Conservation (phyloP, 2,113 vertebrate genomes). For the Cryptotis parvus region DNA sequence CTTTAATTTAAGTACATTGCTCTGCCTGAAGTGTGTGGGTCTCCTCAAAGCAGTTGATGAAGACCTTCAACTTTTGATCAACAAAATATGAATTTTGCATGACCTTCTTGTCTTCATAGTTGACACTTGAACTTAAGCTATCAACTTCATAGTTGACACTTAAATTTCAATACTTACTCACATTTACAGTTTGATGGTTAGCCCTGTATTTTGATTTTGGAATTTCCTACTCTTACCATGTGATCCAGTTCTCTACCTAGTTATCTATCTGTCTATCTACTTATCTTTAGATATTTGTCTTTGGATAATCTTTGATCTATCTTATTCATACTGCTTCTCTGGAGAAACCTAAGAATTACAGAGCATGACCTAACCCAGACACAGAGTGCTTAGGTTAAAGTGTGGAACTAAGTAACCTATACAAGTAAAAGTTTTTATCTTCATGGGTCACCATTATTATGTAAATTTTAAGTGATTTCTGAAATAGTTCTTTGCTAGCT, state of each 20-base stretch:
- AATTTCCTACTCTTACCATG: not conserved
- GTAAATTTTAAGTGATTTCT: not conserved
- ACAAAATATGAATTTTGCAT: not conserved
- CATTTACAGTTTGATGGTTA: not conserved
- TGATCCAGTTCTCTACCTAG: not conserved
- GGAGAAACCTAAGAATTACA: not conserved
- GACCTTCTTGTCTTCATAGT: not conserved
- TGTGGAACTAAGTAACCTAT: not conserved
- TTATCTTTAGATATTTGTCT: too few relatives aligned
- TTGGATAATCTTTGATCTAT: not conserved
- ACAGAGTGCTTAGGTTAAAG: not conserved
- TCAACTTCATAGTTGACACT: not conserved
- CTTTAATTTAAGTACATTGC: not conserved
- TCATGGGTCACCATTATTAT: accelerated
- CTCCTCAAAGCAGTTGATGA: not conserved
- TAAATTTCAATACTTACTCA: not conserved
- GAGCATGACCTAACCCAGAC: not conserved
- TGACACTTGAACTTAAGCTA: not conserved
- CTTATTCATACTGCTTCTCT: not conserved
- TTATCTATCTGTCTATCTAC: too few relatives aligned
- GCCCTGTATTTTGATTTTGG: not conserved
- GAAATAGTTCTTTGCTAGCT: not conserved
- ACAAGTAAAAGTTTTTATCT: not conserved
- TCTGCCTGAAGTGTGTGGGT: not conserved
- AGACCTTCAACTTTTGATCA: not conserved